Base-by-base conservation (phyloP, 2,888 invertebrate genomes). In the Elgonia sp. region DNA sequence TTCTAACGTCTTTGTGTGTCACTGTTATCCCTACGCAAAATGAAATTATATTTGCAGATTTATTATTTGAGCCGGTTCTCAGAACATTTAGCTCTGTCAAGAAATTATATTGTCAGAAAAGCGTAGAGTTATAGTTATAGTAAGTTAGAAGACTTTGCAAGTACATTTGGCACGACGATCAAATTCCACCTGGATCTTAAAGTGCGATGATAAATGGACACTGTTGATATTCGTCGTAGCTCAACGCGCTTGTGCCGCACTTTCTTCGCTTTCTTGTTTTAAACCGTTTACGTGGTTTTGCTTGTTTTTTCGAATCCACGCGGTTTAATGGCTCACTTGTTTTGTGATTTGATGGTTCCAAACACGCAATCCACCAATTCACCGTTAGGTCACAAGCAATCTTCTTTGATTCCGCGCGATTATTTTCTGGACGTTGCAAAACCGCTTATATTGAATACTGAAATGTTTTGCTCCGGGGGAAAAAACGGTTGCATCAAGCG, bases 151-250 rank as follows among this genome's bases (percentile, higher is more conserved):
- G 63, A 62, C 63, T 83, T 76, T 70, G 86, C 86, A 79, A 84
- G 84, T 84, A 79, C 76, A 89, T 90, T 91, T 90, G 89, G 88
- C 90, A 85, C 89, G 88, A 62, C 81, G 89, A 88, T 89, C 86
- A 86, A 89, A 89, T 89, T 90, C 86, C 89, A 85, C 79, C 82
- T 86, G 82, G 80, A 90, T 87, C 72, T 89, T 79, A 84, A 80
- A 84, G 86, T 73, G 65, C 57, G 81, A 89, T 91, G 91, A 91
- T 89, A 87, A 90, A 90, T 90, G 86, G 57, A 62, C 63, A 21
- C 53, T 40, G 84, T 72, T 88, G 89, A 84, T 86, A 87, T 89
- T 89, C 88, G 86, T 81, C 86, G 86, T 84, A 80, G 87, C 83
- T 82, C 65, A 57, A 55, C 81, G 76, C 87, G 40, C 70, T 63